Evolutionary conservation across 2,797 vertebrate species (phyloP).

Genomic region (Hippocampus kuda): DNA sequence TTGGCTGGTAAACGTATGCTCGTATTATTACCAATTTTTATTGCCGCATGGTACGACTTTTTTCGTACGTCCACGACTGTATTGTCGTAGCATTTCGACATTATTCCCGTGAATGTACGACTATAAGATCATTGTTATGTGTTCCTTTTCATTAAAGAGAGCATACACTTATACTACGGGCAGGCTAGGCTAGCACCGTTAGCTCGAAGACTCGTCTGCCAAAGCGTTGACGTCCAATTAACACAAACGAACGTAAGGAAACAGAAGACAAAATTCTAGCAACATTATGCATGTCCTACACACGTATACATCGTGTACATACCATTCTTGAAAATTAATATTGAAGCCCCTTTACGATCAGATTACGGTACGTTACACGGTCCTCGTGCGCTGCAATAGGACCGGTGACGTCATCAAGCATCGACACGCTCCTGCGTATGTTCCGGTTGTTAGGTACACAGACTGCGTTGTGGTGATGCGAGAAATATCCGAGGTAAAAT

Average conservation of each 20-base stretch:
- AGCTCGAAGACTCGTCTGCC: not conserved
- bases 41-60: not conserved
- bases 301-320: not conserved
- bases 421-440: conserved; percentile 19
- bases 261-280: fast-evolving
- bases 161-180: not conserved
- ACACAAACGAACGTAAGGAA: fast-evolving
- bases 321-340: conserved; percentile 44
- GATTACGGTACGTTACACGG: not conserved
- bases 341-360: too few species aligned
- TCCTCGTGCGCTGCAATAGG: conserved; percentile 1
- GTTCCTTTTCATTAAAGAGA: not conserved
- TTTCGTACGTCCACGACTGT: not conserved
- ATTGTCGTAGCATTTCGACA: not conserved
- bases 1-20: too few species aligned
- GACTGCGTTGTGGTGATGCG: not conserved
- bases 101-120: not conserved
- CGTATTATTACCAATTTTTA: too few species aligned
- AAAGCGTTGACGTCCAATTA: not conserved
- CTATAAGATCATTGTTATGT: not conserved
- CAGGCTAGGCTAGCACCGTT: conserved; percentile 17
- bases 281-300: fast-evolving
- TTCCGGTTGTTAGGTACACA: conserved; percentile 33
- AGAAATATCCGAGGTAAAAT: conserved; percentile 4
- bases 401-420: not conserved